Base-by-base conservation (phyloP, 2,113 vertebrate species). In the Smithornis capensis region DNA sequence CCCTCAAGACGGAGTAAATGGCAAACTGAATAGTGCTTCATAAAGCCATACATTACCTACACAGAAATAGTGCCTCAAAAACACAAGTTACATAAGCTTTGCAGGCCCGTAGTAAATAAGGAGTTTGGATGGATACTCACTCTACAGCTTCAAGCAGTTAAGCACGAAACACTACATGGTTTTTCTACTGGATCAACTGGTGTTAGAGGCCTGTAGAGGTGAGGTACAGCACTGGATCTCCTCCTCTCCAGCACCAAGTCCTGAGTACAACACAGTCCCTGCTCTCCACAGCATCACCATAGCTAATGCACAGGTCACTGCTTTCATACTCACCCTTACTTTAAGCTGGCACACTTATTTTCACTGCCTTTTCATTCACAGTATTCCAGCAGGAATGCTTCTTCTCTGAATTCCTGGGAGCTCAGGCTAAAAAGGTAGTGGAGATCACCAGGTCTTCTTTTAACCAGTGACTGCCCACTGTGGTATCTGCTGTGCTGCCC, bases 241-340 rank as follows among this genome's bases (percentile, higher is more conserved):
- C 35, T 67, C 19, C 44, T 37, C 31, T 17, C 2, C 0, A 67
- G 31, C 37, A 80, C 47, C 55, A 69, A 1, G 35, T n/a, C 40
- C 33, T 44, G 42, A 31, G 3, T 4, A n/a, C 1, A 1, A 31
- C 28, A 13, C 0, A 4, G 53, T n/a, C 53, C 33, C 31, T 16
- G 35, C 35, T 44, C 38, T 27, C 38, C 0, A 0, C 33, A 22
- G 4, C 2, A 1, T 19, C 35, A 29, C 45, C 14, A 14, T 1
- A 1, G 44, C 38, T 44, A 16, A 64, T 2, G 25, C 22, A 23
- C 28, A 11, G 19, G 33, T 21, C 56, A 11, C 14, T 31, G 42
- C 9, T 37, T 44, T 67, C 29, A 33, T 24, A 12, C 13, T n/a
- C 53, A 62, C 10, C 13, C 35, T 28, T 40, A 38, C 6, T 35